A percentile compares a stretch with the other conserved stretches of the same genome.
Conservation (phyloP, 2,797 vertebrate genomes). For the Bovichtus variegatus region DNA sequence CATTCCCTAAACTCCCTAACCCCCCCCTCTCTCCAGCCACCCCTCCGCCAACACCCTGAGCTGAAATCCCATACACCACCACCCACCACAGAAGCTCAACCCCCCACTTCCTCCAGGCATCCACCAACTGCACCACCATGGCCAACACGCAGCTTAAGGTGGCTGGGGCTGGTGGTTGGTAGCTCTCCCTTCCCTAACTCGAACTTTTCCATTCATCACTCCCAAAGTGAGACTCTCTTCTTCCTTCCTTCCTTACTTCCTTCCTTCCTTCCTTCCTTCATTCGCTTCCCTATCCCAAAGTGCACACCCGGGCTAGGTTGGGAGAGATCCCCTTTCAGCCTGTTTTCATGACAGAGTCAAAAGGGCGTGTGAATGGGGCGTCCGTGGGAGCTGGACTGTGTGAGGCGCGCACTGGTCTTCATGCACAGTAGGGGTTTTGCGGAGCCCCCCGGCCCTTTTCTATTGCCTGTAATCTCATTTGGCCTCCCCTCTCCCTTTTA, state of each 20-base stretch:
- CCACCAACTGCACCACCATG: constrained; percentile 50
- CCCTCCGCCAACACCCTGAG: constrained; percentile 74
- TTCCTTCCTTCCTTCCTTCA: constrained; percentile 41
- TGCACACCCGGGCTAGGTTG: constrained; percentile 85
- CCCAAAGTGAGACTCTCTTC: constrained; percentile 43
- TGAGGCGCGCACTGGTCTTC: constrained; percentile 90
- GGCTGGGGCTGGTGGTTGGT: constrained; percentile 36
- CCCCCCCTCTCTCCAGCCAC: constrained; percentile 57
- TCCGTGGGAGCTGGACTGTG: constrained; percentile 89
- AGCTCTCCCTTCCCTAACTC: constrained; percentile 31
- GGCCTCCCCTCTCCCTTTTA: constrained; percentile 86
- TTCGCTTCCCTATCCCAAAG: constrained; percentile 82
- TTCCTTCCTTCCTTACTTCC: constrained; percentile 36
- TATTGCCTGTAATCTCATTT: constrained; percentile 94
- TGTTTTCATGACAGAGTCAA: constrained; percentile 91
- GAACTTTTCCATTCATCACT: constrained; percentile 52
- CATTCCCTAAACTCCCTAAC: constrained; percentile 86
- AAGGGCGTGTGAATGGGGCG: constrained; percentile 99
- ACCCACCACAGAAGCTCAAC: constrained; percentile 65
- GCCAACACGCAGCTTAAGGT: constrained; percentile 49
- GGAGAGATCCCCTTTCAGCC: constrained; percentile 93
- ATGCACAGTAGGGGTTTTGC: constrained; percentile 96
- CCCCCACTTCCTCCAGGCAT: constrained; percentile 68
- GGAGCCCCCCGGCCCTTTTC: constrained; percentile 91
- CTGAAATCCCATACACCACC: constrained; percentile 83